Conservation (phyloP, 2,797 vertebrate genomes). For the Geotria australis region DNA sequence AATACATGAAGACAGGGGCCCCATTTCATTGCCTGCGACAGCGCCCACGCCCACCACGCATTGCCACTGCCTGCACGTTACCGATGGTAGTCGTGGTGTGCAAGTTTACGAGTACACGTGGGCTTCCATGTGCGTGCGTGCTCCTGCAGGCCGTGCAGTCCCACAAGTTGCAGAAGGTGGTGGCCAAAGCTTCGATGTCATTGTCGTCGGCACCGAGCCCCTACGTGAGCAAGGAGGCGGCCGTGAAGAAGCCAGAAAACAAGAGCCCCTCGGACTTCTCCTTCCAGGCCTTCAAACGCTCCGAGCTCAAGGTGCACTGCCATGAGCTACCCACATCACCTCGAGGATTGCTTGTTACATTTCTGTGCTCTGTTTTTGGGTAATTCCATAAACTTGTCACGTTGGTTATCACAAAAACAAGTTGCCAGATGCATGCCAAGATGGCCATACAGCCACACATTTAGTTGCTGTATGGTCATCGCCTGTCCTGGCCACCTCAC, state of each 20-base stretch:
- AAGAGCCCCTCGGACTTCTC: conserved; percentile 60
- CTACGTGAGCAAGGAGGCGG: conserved; percentile 55
- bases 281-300: conserved; percentile 83
- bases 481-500: no score
- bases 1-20: no score
- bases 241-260: conserved; percentile 66
- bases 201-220: conserved; percentile 38
- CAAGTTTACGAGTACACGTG: neutral
- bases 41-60: no score
- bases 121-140: neutral
- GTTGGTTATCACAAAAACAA: no score
- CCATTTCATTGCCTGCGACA: no score
- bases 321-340: no score
- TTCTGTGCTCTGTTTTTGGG: no score
- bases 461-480: no score
- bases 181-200: conserved; percentile 32
- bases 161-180: conserved; percentile 18
- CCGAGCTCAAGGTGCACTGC: conserved; percentile 58
- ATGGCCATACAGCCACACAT: no score
- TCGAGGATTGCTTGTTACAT: no score
- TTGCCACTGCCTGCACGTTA: neutral
- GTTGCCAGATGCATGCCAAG: no score
- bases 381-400: no score
- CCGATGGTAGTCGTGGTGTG: neutral
- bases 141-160: conserved; percentile 49